Evolutionary conservation across 2,797 vertebrate genomes (phyloP).

Genomic region (Gallinago solitaria): DNA sequence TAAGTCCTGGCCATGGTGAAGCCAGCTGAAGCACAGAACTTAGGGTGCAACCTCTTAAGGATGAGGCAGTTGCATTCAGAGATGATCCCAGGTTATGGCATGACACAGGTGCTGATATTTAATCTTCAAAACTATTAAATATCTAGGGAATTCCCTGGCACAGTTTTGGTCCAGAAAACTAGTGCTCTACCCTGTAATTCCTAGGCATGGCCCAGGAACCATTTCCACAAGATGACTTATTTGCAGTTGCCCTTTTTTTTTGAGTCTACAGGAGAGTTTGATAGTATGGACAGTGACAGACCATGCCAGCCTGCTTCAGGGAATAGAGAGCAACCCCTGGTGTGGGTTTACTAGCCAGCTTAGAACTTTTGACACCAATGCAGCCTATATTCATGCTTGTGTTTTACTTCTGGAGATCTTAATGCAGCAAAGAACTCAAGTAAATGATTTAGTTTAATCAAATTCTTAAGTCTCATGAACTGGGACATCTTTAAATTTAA

Average conservation of each 20-base stretch:
- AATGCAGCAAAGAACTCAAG: neutral
- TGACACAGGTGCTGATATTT: neutral
- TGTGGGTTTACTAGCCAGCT: neutral
- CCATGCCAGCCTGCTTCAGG: neutral
- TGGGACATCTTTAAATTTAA: constrained; percentile 4
- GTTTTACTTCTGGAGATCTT: neutral
- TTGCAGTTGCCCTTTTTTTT: neutral
- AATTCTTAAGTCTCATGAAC: neutral
- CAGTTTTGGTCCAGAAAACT: neutral
- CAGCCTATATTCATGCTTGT: neutral
- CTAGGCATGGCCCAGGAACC: too few species aligned
- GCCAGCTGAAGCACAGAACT: neutral
- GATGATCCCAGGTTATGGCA: neutral
- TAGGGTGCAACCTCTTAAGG: neutral
- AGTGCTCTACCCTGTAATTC: neutral
- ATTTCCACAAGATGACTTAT: neutral
- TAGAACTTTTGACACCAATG: neutral
- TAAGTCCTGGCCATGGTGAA: neutral
- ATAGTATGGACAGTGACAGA: neutral
- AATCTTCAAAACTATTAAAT: neutral
- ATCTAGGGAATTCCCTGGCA: neutral
- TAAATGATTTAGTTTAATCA: neutral
- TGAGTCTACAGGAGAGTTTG: neutral
- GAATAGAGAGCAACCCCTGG: neutral
- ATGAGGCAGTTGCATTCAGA: neutral